Conservation (phyloP, 2,797 vertebrate species). For the Melanotaenia parkinsoni region DNA sequence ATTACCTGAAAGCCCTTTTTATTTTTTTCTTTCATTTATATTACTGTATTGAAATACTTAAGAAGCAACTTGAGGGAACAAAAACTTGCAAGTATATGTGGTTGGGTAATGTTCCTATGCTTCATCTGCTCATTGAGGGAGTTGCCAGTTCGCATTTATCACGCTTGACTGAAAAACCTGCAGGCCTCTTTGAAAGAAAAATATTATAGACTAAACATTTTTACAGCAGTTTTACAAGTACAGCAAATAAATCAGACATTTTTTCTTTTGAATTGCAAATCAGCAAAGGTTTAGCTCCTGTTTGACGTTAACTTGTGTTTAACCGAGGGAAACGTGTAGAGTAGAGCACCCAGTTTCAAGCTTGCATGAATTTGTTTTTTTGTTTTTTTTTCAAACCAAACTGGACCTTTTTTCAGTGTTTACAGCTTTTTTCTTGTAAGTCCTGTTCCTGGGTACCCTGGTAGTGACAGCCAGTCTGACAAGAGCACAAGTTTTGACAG, state of each 20-base stretch:
- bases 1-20: too few relatives aligned
- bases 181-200: too few relatives aligned
- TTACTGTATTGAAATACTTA: neutral
- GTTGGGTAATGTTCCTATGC: neutral
- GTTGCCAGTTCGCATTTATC: neutral
- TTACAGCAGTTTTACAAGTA: too few relatives aligned
- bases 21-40: neutral
- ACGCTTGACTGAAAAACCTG: neutral
- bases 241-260: too few relatives aligned
- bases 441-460: neutral
- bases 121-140: neutral
- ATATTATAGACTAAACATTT: too few relatives aligned
- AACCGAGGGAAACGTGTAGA: neutral
- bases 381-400: neutral
- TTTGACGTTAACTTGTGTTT: neutral
- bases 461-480: neutral
- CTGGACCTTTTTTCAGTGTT: neutral
- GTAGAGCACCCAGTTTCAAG: neutral
- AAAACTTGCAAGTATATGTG: neutral
- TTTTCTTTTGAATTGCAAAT: neutral
- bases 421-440: neutral
- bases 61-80: neutral
- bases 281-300: neutral
- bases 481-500: constrained; percentile 11
- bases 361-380: neutral